Base-by-base conservation (phyloP, 2,888 invertebrate genomes). In the Exephanes ischioxanthus region DNA sequence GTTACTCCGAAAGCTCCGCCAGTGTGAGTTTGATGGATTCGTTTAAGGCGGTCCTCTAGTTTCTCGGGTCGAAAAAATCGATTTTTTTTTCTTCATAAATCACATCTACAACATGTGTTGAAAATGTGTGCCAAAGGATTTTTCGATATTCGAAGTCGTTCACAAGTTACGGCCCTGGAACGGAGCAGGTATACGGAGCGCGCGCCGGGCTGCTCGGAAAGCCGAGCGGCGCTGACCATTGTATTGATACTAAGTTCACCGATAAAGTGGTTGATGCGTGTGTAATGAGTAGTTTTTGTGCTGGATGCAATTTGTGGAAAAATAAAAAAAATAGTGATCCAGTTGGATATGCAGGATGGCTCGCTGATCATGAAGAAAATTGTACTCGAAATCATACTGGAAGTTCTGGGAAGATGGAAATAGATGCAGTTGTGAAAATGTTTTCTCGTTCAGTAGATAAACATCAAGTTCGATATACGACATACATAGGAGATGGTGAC, bases 401-500 rank as follows among this genome's bases (percentile, higher is more conserved):
- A 30, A 82, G 78, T 71, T 73, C 85, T 58, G 71, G 76, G 48
- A 83, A 83, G 79, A 83, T 83, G 80, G 79, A 80, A 63, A 77
- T 77, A 63, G 67, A 85, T 75, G 83, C 75, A 41, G 71, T 83
- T 76, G 63, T 73, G 53, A 68, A 73, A 83, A 83, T 87, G 82
- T 86, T 87, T 78, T 58, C 68, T 63, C 77, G 81, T 53, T 84
- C 87, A 70, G 72, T 73, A 73, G 82, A 86, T 55, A 66, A 53
- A 77, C 63, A 78, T 78, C 66, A 70, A 41, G 82, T 77, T 19
- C 68, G 58, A 66, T 85, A 85, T 68, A 76, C 58, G 48, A 70
- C 37, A 22, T 84, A 84, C 41, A 84, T 82, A 22, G 84, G 83
- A 7, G 85, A 87, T 63, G 85, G 83, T 33, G 85, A 85, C 55